These are phyloP conservation scores for Petrocephalus schoutedeni DNA, from an alignment of 2,797 vertebrate genomes.

Conservation along the genomic window DNA sequence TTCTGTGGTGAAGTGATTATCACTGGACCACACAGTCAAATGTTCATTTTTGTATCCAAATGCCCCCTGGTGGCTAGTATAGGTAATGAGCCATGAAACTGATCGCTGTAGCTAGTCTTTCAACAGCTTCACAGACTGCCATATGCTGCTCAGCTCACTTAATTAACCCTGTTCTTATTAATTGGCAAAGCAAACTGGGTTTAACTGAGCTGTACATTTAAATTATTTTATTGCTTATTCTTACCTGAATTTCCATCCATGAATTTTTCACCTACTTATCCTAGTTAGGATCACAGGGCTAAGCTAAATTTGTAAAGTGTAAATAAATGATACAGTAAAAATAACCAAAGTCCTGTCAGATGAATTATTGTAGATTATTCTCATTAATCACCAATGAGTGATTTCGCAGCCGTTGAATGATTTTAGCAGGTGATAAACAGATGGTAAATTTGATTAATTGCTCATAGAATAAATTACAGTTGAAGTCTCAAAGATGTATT, in stretches of 20 bases:
- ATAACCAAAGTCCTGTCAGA: background rate
- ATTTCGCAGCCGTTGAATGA: background rate
- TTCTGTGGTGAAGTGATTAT: background rate
- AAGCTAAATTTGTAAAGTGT: background rate
- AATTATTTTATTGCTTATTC: background rate
- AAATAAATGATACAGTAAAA: background rate
- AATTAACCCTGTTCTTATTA: background rate
- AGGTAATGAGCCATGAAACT: background rate
- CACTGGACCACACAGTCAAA: background rate
- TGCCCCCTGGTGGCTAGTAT: constrained; percentile 6
- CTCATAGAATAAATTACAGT: background rate
- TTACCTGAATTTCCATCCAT: background rate
- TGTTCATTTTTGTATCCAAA: background rate
- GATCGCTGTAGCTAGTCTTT: background rate
- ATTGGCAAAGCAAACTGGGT: background rate
- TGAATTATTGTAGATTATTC: background rate
- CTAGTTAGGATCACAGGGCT: background rate
- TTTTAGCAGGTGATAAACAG: background rate
- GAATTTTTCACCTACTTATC: background rate
- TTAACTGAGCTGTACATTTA: background rate
- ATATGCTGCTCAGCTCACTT: background rate
- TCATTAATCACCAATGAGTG: background rate
- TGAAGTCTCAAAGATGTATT: background rate
- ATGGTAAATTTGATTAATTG: background rate
- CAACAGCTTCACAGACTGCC: background rate